These are phyloP conservation scores for Condylura cristata DNA, from an alignment of 2,113 vertebrate genomes.

Conservation along the genomic window DNA sequence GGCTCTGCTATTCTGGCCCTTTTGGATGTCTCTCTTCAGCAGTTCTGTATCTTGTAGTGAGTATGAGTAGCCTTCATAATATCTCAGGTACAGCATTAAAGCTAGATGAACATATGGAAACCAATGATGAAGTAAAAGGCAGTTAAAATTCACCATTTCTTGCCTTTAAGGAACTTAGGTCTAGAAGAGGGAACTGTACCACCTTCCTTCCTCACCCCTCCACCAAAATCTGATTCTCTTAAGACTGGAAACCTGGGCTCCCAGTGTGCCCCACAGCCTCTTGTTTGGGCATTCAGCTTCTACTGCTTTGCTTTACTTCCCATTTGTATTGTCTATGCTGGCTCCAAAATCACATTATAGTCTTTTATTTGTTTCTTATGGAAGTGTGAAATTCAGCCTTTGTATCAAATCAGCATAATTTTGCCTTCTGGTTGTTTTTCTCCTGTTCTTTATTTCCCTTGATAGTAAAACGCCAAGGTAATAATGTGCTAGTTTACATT, in stretches of 20 bases:
- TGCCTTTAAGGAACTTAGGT: not conserved
- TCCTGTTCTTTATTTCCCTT: not conserved
- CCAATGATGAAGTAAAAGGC: not conserved
- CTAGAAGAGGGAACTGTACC: not conserved
- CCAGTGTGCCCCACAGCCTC: not conserved
- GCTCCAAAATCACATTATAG: not conserved
- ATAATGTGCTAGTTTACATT: not conserved
- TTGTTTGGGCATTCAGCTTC: not conserved
- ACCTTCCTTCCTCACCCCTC: fast-evolving
- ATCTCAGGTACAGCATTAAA: not conserved
- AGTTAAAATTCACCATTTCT: not conserved
- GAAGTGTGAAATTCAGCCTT: not conserved
- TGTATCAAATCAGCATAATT: not conserved
- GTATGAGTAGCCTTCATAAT: not conserved
- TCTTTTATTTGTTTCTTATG: not conserved
- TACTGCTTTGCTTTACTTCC: not conserved
- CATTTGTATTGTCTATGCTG: not conserved
- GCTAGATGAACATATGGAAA: not conserved
- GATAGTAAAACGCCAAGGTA: not conserved
- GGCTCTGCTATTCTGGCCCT: not conserved
- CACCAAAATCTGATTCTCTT: no score
- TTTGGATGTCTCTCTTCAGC: not conserved
- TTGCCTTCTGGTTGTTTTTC: constrained; percentile 15
- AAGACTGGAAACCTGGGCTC: not conserved
- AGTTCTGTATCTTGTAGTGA: not conserved